Percentiles rank a stretch among this genome's conserved stretches.
Conservation (phyloP, 2,888 invertebrate genomes). For the Strigamia transsilvanica region DNA sequence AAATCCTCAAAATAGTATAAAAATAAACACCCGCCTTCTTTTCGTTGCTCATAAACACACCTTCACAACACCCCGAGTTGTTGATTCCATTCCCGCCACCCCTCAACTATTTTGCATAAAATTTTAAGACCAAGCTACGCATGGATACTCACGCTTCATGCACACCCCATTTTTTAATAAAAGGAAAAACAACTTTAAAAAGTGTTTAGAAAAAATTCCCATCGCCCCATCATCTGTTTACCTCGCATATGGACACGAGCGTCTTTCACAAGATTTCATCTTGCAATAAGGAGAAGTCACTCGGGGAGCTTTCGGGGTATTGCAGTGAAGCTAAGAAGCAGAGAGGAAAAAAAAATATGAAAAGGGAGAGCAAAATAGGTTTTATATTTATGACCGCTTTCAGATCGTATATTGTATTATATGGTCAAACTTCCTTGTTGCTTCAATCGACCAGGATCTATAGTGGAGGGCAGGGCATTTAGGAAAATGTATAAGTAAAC, state of each 20-base stretch:
- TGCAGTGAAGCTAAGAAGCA: constrained; percentile 15
- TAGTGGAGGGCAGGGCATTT: not conserved
- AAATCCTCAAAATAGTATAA: constrained; percentile 38
- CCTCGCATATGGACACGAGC: not conserved
- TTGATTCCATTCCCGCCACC: constrained; percentile 16
- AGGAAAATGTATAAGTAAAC: constrained; percentile 26
- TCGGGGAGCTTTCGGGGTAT: constrained; percentile 4
- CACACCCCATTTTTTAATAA: constrained; percentile 12
- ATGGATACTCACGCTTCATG: constrained; percentile 16
- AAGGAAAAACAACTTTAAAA: not conserved
- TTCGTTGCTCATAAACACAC: constrained; percentile 35
- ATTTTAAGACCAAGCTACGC: constrained; percentile 28
- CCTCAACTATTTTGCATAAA: constrained; percentile 31
- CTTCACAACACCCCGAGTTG: constrained; percentile 26
- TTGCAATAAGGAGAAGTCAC: constrained; percentile 7
- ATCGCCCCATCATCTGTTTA: constrained; percentile 7
- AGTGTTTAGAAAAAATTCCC: not conserved
- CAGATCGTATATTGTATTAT: constrained; percentile 22
- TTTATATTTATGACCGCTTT: constrained; percentile 31
- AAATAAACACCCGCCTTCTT: constrained; percentile 33
- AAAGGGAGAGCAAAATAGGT: not conserved
- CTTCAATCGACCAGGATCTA: constrained; percentile 32
- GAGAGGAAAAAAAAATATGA: not conserved
- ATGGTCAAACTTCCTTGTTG: constrained; percentile 38
- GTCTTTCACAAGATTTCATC: constrained; percentile 7